Conservation (phyloP, 2,797 vertebrate genomes). For the Apodemus agrarius region DNA sequence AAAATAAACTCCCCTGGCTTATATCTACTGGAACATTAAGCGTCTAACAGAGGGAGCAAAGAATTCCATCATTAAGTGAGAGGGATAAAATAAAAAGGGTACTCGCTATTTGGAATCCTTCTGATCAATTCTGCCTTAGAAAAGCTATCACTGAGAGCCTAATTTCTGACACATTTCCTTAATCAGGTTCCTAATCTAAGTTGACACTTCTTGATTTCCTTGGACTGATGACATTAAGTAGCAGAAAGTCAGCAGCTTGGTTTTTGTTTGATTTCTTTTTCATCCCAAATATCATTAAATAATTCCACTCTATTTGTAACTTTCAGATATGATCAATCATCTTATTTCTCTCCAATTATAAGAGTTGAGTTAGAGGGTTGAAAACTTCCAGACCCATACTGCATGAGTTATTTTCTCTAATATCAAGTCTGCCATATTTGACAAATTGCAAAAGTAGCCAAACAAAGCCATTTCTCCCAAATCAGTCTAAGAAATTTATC, state of each 20-base stretch:
- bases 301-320: slow-evolving; percentile 77
- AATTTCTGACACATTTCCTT: slow-evolving; percentile 81
- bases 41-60: slow-evolving; percentile 62
- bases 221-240: slow-evolving; percentile 81
- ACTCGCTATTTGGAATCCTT: not conserved
- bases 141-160: slow-evolving; percentile 60
- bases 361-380: slow-evolving; percentile 56
- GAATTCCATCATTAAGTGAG: slow-evolving; percentile 50
- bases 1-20: slow-evolving; percentile 66
- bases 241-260: slow-evolving; percentile 76
- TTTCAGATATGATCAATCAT: slow-evolving; percentile 84
- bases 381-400: slow-evolving; percentile 68
- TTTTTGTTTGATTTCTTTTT: slow-evolving; percentile 61
- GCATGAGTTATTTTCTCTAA: slow-evolving; percentile 29
- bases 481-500: slow-evolving; percentile 56
- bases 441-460: slow-evolving; percentile 35
- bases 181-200: slow-evolving; percentile 79
- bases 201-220: slow-evolving; percentile 78
- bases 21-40: slow-evolving; percentile 37
- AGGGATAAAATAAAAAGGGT: slow-evolving; percentile 52
- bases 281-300: slow-evolving; percentile 82
- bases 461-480: slow-evolving; percentile 50
- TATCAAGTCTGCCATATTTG: slow-evolving; percentile 55
- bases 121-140: slow-evolving; percentile 46
- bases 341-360: slow-evolving; percentile 83